Base-by-base conservation (phyloP, 2,797 vertebrate species). In the Sebastes trivittatus region DNA sequence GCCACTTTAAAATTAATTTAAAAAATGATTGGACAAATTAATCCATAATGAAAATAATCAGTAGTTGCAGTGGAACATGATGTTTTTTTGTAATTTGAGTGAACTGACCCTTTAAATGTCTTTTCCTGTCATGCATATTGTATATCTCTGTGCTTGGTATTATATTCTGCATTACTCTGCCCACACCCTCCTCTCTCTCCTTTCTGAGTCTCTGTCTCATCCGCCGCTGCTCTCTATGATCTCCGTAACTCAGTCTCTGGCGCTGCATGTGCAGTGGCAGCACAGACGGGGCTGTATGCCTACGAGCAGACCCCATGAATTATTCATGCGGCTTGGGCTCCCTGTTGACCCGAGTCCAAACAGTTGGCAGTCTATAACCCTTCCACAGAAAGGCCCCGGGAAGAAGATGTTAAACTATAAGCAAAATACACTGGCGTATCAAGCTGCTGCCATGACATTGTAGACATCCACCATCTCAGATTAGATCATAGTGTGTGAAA, bases 211-310 rank as follows among this genome's bases (percentile, higher is more conserved):
- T 80, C 69, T 52, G 64, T 83, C 81, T 87, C 25, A 84, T 89
- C 77, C 36, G 27, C 64, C 23, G 59, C 82, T 86, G 82, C 67
- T 85, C 75, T 62, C 75, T 63, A 80, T 87, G 78, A 90, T 92
- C 84, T 83, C 77, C 22, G 54, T 80, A 73, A 83, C 78, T 87
- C 87, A 5, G 81, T 16, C 60, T 80, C 52, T 7, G 5, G 70
- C 7, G 3, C 82, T 84, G 81, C 85, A 83, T 87, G 81, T 87
- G 81, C 77, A 71, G 88, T 85, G 82, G 89, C 86, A 87, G 89
- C 89, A 93, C 92, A 95, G 91, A 92, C 88, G 88, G 84, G 72
- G 68, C 89, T 92, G 94, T 91, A 87, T 93, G 89, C 83, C 86
- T 84, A 82, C 62, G 38, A 90, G 89, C 87, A 81, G 86, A 83